Evolutionary conservation across 2,888 invertebrate genomes (phyloP).

Genomic region (Heteromyza rotundicornis): DNA sequence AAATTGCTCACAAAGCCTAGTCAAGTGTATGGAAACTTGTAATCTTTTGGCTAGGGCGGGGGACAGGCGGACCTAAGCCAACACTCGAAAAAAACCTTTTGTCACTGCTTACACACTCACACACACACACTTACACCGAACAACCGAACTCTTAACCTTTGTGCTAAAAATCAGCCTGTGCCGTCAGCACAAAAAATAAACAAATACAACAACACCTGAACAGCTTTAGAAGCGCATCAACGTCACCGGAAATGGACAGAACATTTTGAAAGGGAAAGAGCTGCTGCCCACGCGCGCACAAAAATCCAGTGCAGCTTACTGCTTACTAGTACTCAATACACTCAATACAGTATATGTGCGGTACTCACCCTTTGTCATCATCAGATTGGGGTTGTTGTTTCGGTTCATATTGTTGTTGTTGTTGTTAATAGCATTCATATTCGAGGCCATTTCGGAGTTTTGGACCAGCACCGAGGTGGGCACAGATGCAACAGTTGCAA

Average conservation of each 20-base stretch:
- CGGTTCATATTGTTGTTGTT: conserved; percentile 38
- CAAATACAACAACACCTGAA: not conserved
- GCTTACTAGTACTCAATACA: not conserved
- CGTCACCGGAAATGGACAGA: not conserved
- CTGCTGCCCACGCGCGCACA: not conserved
- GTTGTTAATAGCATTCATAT: conserved; percentile 39
- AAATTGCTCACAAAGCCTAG: not conserved
- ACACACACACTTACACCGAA: not conserved
- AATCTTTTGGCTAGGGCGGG: not conserved
- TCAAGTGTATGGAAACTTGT: not conserved
- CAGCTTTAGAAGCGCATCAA: not conserved
- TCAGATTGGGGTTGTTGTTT: conserved; percentile 27
- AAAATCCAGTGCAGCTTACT: not conserved
- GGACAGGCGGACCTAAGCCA: not conserved
- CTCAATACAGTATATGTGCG: not conserved
- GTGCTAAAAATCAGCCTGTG: not conserved
- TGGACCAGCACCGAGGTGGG: conserved; percentile 61
- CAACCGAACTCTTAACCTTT: not conserved
- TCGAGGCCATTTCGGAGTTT: conserved; percentile 55
- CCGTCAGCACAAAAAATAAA: not conserved
- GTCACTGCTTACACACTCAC: not conserved
- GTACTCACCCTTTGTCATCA: conserved; percentile 33
- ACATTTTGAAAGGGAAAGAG: too few species aligned
- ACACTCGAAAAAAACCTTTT: not conserved
- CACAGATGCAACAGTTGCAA: conserved; percentile 53